phyloP scores from a whole-genome alignment of 2,888 invertebrate species.

The Drosophila maculinotata region DNA sequence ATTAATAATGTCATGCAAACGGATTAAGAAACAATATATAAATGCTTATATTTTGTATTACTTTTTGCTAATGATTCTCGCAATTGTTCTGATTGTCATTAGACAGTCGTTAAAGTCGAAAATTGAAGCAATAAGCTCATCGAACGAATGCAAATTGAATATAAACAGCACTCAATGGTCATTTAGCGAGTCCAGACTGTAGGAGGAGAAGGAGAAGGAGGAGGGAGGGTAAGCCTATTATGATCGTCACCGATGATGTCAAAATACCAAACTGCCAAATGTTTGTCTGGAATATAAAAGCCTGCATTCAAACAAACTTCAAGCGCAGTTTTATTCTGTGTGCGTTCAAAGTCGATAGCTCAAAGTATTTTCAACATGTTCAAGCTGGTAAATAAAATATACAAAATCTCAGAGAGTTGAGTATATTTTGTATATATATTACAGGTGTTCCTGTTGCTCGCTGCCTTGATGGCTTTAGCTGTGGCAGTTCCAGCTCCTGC shows the following conservation, averaged over 20 bases:
- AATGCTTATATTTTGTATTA: slow-evolving; percentile 13
- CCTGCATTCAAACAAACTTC: slow-evolving; percentile 24
- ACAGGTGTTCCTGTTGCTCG: slow-evolving; percentile 61
- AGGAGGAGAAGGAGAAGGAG: neutral
- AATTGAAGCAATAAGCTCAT: slow-evolving; percentile 65
- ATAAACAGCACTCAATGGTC: slow-evolving; percentile 34
- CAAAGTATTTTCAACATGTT: slow-evolving; percentile 47
- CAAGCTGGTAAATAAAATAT: slow-evolving; percentile 55
- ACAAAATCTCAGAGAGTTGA: neutral
- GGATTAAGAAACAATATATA: slow-evolving; percentile 64
- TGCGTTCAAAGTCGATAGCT: slow-evolving; percentile 28
- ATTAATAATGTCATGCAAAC: slow-evolving; percentile 35
- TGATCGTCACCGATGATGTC: slow-evolving; percentile 32
- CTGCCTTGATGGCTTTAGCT: slow-evolving; percentile 55
- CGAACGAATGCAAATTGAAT: slow-evolving; percentile 66
- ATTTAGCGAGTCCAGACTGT: neutral
- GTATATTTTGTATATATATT: neutral
- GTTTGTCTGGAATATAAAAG: slow-evolving; percentile 59
- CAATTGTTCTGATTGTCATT: slow-evolving; percentile 47
- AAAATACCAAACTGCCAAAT: slow-evolving; percentile 18
- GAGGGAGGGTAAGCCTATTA: slow-evolving; percentile 42
- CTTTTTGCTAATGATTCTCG: slow-evolving; percentile 26
- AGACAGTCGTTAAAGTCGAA: slow-evolving; percentile 55
- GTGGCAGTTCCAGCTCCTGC: slow-evolving; percentile 57
- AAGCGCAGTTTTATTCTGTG: slow-evolving; percentile 54